Evolutionary conservation across 2,888 invertebrate genomes (phyloP), one percentile per base, ranked within the genome.

Genomic region (Caenorhabditis angaria): DNA sequence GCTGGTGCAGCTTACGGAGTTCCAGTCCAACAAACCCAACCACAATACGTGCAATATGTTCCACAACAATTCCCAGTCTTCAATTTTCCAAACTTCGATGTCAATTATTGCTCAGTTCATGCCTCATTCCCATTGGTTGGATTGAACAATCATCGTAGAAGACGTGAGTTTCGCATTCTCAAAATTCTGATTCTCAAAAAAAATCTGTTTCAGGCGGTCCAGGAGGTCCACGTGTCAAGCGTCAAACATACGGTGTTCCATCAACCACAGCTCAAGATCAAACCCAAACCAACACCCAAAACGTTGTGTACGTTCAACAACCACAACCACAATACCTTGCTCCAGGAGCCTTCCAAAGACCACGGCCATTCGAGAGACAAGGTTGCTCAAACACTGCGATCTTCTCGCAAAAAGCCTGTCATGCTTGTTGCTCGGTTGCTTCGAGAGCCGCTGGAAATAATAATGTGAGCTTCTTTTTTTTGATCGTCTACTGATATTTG

Each of bases 31-130:
- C 25, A n/a, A n/a, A n/a, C 22, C 3, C 51, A 3, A 8, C 2
- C 54, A 4, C 54, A 18, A 54, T n/a, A 18, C 14, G 32, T 14
- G 20, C 35, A 58, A 14, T 20, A 18, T 25, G 47, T n/a, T 25
- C 66, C 62, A 25, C 71, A 76, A 35, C 73, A 69, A 51, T 81
- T 71, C 47, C 74, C 76, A n/a, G 58, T 62, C 24, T 71, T 57
- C 62, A 64, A 68, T 8, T 65, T 69, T 57, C 77, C 78, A 55
- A 77, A 78, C 58, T 77, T 68, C 35, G 81, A 81, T 59, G 81
- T 81, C 65, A 79, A 78, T 68, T 81, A 81, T 62, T 81, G 81
- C 69, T 77, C 81, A 20, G 78, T 79, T 20, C 78, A 81, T 54
- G 78, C 78, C 32, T 76, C 77, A 28, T 81, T 81, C 77, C 81